phyloP scores from a whole-genome alignment of 2,113 vertebrate species.

The Typhlomys cinereus region DNA sequence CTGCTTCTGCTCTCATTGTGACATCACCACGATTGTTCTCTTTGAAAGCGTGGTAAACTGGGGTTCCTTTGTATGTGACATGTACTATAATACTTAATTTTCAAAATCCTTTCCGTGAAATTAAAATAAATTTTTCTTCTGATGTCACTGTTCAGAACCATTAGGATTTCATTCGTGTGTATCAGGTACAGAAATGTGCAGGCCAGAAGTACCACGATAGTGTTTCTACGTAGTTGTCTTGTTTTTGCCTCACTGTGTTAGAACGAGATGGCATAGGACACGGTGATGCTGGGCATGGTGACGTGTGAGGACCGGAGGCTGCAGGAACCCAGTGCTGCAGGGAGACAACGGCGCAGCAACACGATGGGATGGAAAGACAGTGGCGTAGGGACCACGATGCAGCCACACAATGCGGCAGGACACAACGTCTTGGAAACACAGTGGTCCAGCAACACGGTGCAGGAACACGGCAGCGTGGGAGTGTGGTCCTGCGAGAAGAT shows the following conservation, averaged over 20 bases:
- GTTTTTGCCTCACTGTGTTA: neutral
- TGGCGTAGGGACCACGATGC: too few relatives aligned
- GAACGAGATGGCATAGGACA: neutral
- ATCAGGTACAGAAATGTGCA: neutral
- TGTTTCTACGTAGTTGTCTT: neutral
- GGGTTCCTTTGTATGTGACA: neutral
- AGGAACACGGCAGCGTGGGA: neutral
- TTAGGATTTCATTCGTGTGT: too few relatives aligned
- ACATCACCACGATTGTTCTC: neutral
- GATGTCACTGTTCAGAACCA: neutral
- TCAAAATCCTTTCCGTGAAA: neutral
- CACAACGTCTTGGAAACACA: too few relatives aligned
- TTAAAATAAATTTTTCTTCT: neutral
- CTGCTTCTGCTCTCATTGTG: neutral
- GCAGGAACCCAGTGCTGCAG: too few relatives aligned
- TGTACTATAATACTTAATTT: neutral
- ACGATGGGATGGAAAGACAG: too few relatives aligned
- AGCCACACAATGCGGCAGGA: too few relatives aligned
- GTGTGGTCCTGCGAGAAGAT: neutral
- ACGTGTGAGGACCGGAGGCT: too few relatives aligned
- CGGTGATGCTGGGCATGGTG: too few relatives aligned
- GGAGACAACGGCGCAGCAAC: too few relatives aligned
- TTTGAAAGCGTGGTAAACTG: neutral
- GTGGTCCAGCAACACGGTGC: neutral
- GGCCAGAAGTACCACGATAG: neutral